Percentiles rank a stretch among this genome's conserved stretches.
These are phyloP conservation scores for Pipistrellus kuhlii DNA, from an alignment of 2,797 vertebrate species.

Conservation along the genomic window DNA sequence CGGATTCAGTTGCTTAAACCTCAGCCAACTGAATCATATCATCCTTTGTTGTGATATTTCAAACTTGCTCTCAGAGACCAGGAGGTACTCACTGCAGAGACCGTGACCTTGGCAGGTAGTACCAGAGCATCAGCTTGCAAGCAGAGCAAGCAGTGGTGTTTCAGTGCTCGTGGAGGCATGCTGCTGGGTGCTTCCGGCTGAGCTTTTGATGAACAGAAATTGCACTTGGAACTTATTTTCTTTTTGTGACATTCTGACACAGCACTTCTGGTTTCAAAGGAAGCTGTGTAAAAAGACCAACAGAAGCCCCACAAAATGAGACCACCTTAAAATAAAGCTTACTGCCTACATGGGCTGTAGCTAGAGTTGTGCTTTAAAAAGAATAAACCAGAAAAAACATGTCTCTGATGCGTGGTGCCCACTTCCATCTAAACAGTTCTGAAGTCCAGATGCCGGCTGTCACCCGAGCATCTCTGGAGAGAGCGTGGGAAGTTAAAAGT, in stretches of 20 bases:
- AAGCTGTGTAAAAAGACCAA: constrained; percentile 80
- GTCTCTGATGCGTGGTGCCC: constrained; percentile 83
- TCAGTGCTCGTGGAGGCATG: constrained; percentile 46
- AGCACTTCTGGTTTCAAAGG: constrained; percentile 86
- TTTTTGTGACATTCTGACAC: constrained; percentile 85
- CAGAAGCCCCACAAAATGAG: constrained; percentile 83
- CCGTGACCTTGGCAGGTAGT: neutral
- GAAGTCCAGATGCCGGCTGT: constrained; percentile 88
- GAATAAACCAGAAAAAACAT: constrained; percentile 82
- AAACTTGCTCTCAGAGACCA: neutral
- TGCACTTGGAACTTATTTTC: constrained; percentile 75
- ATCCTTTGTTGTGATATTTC: constrained; percentile 42
- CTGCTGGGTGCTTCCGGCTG: constrained; percentile 6
- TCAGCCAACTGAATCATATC: constrained; percentile 67
- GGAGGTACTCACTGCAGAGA: neutral
- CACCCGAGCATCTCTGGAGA: constrained; percentile 87
- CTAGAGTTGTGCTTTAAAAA: constrained; percentile 83
- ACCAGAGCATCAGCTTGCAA: neutral
- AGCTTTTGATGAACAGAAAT: constrained; percentile 77
- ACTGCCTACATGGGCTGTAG: constrained; percentile 84
- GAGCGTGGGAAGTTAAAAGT: constrained; percentile 88
- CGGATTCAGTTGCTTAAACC: constrained; percentile 3
- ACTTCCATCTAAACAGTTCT: constrained; percentile 85
- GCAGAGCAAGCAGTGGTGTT: constrained; percentile 12
- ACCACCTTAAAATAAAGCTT: constrained; percentile 83